Percentiles rank a stretch among this genome's conserved stretches.
Evolutionary conservation across 92 coral and sea anemone species (phyloP).

Genomic region (Phenganax marumi): DNA sequence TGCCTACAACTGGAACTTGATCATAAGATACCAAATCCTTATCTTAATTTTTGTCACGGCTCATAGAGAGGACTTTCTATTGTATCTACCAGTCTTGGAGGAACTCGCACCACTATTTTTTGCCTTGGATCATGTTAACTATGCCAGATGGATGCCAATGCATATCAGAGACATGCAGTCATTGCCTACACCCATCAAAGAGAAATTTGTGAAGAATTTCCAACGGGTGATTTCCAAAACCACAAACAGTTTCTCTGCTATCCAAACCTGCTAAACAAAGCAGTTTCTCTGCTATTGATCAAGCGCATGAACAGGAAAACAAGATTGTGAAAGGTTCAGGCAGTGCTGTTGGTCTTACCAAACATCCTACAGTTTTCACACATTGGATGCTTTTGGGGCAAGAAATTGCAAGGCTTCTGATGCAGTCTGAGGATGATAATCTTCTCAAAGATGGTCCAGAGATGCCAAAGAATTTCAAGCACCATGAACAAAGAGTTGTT

Average conservation of each 20-base stretch:
- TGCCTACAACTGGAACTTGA: constrained; percentile 38
- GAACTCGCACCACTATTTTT: constrained; percentile 50
- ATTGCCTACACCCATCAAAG: constrained; percentile 40
- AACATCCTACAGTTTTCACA: constrained; percentile 49
- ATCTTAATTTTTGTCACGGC: constrained; percentile 43
- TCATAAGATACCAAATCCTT: not conserved
- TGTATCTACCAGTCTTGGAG: constrained; percentile 52
- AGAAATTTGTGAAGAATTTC: constrained; percentile 49
- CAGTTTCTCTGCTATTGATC: constrained; percentile 38
- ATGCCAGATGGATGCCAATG: constrained; percentile 55
- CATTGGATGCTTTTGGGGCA: constrained; percentile 59
- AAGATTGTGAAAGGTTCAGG: constrained; percentile 59
- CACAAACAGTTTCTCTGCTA: constrained; percentile 49
- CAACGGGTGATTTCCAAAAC: constrained; percentile 71
- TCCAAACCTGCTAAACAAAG: constrained; percentile 41
- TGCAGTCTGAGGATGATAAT: constrained; percentile 53
- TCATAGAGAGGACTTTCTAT: constrained; percentile 48
- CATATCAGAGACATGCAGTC: constrained; percentile 60
- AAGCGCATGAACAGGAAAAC: constrained; percentile 60
- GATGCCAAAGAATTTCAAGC: constrained; percentile 43
- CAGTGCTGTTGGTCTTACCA: constrained; percentile 54
- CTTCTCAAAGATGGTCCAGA: constrained; percentile 50
- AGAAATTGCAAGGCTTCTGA: constrained; percentile 47
- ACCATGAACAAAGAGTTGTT: constrained; percentile 54
- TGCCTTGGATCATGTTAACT: constrained; percentile 56